Base-by-base conservation (phyloP, 2,888 invertebrate genomes). In the Hipparchia sbordonii region DNA sequence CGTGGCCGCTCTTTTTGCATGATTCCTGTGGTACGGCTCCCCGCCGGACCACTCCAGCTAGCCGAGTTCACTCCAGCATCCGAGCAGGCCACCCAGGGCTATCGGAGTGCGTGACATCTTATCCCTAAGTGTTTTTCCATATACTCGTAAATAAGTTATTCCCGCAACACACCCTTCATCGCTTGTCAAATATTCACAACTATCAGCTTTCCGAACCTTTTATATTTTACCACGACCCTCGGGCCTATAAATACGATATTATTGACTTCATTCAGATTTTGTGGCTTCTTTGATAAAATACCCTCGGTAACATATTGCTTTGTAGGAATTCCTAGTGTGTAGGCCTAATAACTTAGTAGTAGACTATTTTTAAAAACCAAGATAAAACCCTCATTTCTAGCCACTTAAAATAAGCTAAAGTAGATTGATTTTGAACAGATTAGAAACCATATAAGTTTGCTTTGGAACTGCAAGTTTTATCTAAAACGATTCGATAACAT, bases 161-260 rank as follows among this genome's bases (percentile, higher is more conserved):
- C 56, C 56, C 45, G 9, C 39, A 7, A 13, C 63, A 46, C 51
- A 23, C 39, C 33, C 52, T 56, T 46, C 46, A 56, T 67, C 65
- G 52, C 13, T 13, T 46, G 71, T 71, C 66, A 71, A 71, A 71
- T 71, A 71, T 71, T 71, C 66, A 67, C 66, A 71, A 67, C 71
- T 60, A 71, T 67, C 66, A 67, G 67, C 67, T 67, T 46, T 67
- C n/a, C 57, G 52, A 10, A 61, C 66, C 71, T 71, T 71, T 66
- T 66, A 71, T 65, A 60, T 67, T 71, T 71, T 71, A 71, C 67
- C 51, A 48, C 57, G 10, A 51, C 51, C 65, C 65, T 33, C 52
- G 65, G 63, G 65, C 65, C 65, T 65, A 65, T 65, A 65, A 52
- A 65, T 65, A 65, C 51, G 65, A 12, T 52, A 65, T 52, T 52